These are phyloP conservation scores for Craterocephalus amniculus DNA, from an alignment of 2,797 vertebrate species.

Conservation along the genomic window DNA sequence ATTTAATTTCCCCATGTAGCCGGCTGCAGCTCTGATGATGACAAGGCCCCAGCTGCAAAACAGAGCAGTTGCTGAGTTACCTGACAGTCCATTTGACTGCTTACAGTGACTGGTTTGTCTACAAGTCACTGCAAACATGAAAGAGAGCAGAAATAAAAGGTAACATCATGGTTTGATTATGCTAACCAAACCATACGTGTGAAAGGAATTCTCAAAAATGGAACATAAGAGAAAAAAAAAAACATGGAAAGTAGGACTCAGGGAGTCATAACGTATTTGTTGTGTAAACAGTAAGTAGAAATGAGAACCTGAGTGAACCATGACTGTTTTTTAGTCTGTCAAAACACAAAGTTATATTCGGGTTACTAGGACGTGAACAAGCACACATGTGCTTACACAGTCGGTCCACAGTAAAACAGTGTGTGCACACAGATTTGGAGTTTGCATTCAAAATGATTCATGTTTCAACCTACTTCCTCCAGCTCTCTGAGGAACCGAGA, in stretches of 20 bases:
- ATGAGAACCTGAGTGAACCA: constrained; percentile 24
- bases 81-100: not conserved
- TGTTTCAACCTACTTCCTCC: constrained; percentile 79
- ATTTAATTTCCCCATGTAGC: not conserved
- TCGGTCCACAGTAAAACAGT: constrained; percentile 20
- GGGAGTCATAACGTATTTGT: not conserved
- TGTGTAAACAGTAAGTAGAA: constrained; percentile 6
- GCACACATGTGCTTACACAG: constrained; percentile 17
- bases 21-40: not conserved
- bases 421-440: constrained; percentile 37
- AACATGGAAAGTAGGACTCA: not conserved
- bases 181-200: not conserved
- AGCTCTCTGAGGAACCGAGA: constrained; percentile 68
- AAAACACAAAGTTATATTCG: constrained; percentile 57
- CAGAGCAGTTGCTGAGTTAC: not conserved
- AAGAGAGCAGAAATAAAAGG: not conserved
- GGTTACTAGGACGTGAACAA: constrained; percentile 56
- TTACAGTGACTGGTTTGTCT: not conserved
- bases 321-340: constrained; percentile 25
- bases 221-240: not conserved
- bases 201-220: not conserved
- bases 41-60: not conserved
- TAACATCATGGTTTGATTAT: not conserved
- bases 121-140: not conserved
- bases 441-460: constrained; percentile 73